These are phyloP conservation scores for Tychaedon coryphoeus DNA, from an alignment of 2,113 vertebrate genomes.

Conservation along the genomic window DNA sequence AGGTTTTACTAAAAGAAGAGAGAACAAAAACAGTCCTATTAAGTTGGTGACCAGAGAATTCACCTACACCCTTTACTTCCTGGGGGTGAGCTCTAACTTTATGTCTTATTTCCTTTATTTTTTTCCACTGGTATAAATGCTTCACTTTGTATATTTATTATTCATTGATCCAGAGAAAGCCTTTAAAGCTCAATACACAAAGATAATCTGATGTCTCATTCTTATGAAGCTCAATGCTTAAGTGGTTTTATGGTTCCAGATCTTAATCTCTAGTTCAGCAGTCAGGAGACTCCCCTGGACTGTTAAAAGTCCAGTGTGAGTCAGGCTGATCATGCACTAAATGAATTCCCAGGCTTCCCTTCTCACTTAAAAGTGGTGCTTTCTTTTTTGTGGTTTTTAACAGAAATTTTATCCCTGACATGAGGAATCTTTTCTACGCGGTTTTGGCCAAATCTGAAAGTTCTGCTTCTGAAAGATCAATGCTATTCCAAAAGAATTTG, in stretches of 20 bases:
- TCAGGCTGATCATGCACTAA: background rate
- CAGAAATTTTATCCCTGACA: constrained; percentile 29
- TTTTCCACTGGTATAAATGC: background rate
- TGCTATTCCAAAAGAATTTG: constrained; percentile 19
- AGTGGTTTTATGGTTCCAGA: background rate
- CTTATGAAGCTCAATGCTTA: background rate
- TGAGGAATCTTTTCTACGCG: background rate
- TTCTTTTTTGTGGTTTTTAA: constrained; percentile 42
- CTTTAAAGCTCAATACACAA: background rate
- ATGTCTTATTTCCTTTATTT: background rate
- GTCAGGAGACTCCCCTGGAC: background rate
- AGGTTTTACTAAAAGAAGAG: background rate
- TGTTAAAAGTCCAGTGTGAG: background rate
- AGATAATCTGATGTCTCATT: background rate
- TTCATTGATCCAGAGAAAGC: background rate
- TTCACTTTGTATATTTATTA: background rate
- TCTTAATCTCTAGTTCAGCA: background rate
- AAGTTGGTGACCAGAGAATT: background rate
- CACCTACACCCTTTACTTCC: background rate
- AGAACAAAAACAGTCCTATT: background rate
- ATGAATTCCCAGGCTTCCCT: constrained; percentile 30
- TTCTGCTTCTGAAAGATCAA: constrained; percentile 9
- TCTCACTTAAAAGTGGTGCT: background rate
- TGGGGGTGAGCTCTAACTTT: background rate
- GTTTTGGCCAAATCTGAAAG: constrained; percentile 15